These are phyloP conservation scores for Cyprinodon tularosa DNA, from an alignment of 2,113 vertebrate genomes.

Conservation along the genomic window DNA sequence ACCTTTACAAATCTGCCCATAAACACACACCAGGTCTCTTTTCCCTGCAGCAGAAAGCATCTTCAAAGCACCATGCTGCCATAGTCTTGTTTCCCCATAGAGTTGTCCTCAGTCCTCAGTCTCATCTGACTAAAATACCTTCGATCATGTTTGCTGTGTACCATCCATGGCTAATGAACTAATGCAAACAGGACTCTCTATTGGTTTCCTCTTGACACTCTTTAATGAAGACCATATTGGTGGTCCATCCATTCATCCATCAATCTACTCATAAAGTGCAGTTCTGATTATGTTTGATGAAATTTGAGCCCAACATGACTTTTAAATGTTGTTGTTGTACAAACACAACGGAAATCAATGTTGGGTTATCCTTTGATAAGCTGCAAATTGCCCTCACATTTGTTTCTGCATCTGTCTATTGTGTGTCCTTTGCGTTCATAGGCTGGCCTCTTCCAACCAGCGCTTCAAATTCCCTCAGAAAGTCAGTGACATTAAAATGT, in stretches of 20 bases:
- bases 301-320: conserved; percentile 81
- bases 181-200: too few species aligned
- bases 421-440: conserved; percentile 98
- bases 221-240: too few species aligned
- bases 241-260: conserved; percentile 1
- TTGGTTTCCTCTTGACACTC: too few species aligned
- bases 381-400: conserved; percentile 93
- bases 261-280: not conserved
- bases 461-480: conserved; percentile 98
- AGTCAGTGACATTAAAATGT: conserved; percentile 99
- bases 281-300: conserved; percentile 33
- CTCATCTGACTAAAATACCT: too few species aligned
- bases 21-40: not conserved
- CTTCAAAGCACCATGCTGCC: not conserved
- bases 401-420: conserved; percentile 93
- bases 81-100: not conserved
- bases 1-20: not conserved
- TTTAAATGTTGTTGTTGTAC: conserved; percentile 86
- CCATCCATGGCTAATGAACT: too few species aligned
- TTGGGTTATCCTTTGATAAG: conserved; percentile 92
- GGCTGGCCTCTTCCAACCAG: conserved; percentile 88
- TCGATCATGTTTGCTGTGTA: too few species aligned
- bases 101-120: not conserved
- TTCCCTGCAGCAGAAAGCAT: not conserved
- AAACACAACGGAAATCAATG: conserved; percentile 93